Conservation (phyloP, 2,797 vertebrate species). For the Artibeus jamaicensis region DNA sequence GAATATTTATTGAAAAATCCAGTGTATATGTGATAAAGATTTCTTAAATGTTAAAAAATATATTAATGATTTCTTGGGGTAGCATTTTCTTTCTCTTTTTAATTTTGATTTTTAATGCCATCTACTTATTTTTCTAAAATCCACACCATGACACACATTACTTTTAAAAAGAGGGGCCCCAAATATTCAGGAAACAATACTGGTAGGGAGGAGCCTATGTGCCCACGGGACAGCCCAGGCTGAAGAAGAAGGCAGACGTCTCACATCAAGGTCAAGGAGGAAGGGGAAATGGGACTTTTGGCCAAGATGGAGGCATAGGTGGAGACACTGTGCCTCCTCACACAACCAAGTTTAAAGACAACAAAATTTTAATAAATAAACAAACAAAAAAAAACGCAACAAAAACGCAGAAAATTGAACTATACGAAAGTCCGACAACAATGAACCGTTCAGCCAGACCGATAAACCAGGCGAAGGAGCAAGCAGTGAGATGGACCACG, state of each 20-base stretch:
- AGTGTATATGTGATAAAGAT: too few species aligned
- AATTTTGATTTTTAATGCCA: background rate
- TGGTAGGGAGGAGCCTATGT: accelerated
- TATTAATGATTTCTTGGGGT: background rate
- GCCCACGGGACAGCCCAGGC: accelerated
- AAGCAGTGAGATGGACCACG: too few species aligned
- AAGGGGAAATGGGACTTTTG: background rate
- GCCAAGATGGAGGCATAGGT: too few species aligned
- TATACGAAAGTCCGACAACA: too few species aligned
- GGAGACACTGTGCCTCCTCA: too few species aligned
- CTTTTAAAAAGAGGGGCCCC: background rate
- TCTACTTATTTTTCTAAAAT: background rate
- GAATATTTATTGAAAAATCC: too few species aligned
- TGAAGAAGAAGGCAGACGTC: background rate
- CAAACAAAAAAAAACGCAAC: too few species aligned
- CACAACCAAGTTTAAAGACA: too few species aligned
- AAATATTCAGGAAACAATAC: accelerated
- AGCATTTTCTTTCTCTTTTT: background rate
- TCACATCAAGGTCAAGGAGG: background rate
- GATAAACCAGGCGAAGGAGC: too few species aligned
- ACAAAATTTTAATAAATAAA: too few species aligned
- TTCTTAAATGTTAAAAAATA: background rate
- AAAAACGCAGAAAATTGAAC: too few species aligned
- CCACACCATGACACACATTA: background rate
- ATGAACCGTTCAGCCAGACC: too few species aligned